These are phyloP conservation scores for Aphaenogaster rudis DNA, from an alignment of 1,140 invertebrate genomes.

Conservation along the genomic window DNA sequence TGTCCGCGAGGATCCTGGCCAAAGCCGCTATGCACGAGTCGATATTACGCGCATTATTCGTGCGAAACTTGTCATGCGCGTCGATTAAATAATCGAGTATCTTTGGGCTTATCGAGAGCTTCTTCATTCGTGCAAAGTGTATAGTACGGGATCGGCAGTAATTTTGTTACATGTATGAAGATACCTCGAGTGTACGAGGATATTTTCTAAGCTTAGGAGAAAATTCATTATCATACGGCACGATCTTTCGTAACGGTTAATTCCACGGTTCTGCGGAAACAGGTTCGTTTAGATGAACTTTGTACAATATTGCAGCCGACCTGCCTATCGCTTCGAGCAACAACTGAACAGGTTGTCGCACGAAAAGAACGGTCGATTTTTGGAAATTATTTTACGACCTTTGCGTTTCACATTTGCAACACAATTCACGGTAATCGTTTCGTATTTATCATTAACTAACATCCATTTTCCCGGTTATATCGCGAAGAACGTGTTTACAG, in stretches of 20 bases:
- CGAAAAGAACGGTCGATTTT: constrained; percentile 23
- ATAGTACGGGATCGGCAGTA: constrained; percentile 31
- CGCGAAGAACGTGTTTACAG: constrained; percentile 27
- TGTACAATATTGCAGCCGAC: constrained; percentile 35
- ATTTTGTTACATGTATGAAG: constrained; percentile 39
- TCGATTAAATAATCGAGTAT: constrained; percentile 63
- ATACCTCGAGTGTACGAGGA: constrained; percentile 8
- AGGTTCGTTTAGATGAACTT: constrained; percentile 62
- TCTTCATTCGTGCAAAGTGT: constrained; percentile 43
- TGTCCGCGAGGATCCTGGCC: background rate
- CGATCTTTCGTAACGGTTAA: constrained; percentile 57
- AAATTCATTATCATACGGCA: constrained; percentile 50
- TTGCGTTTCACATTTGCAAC: constrained; percentile 5
- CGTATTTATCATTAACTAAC: constrained; percentile 21
- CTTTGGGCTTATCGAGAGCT: constrained; percentile 51
- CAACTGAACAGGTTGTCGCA: constrained; percentile 47
- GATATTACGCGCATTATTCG: constrained; percentile 47
- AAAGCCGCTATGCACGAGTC: background rate
- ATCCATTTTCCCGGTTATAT: background rate
- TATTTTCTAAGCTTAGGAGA: constrained; percentile 32
- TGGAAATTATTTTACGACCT: constrained; percentile 47
- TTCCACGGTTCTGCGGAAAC: constrained; percentile 58
- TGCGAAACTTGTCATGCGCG: constrained; percentile 35
- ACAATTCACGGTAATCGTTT: constrained; percentile 32
- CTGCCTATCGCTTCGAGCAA: constrained; percentile 33